These are phyloP conservation scores for Orussus abietinus DNA, from an alignment of 1,140 invertebrate genomes.

Conservation along the genomic window DNA sequence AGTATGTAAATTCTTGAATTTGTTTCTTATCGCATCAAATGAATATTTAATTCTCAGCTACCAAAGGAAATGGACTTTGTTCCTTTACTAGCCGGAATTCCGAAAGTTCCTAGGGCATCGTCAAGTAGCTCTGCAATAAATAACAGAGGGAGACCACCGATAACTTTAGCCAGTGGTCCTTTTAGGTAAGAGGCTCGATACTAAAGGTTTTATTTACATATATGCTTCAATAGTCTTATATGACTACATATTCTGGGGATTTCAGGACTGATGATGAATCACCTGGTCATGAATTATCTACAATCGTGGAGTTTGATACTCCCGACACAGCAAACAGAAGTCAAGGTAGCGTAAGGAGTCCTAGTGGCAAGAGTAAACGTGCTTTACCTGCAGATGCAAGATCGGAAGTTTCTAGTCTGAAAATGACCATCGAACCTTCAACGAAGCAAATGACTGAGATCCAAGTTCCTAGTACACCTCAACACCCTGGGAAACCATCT, in stretches of 20 bases:
- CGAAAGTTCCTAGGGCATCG: slow-evolving; percentile 26
- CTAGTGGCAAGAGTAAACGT: slow-evolving; percentile 19
- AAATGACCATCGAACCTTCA: background rate
- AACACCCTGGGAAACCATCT: slow-evolving; percentile 18
- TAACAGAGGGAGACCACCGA: slow-evolving; percentile 30
- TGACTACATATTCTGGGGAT: slow-evolving; percentile 7
- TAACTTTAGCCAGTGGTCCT: slow-evolving; percentile 30
- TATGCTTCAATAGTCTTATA: background rate
- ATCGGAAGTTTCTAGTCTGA: too few species aligned
- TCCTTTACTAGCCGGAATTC: slow-evolving; percentile 32
- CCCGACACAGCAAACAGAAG: slow-evolving; percentile 47
- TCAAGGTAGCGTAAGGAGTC: slow-evolving; percentile 25
- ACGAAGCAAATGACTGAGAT: slow-evolving; percentile 15
- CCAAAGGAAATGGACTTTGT: slow-evolving; percentile 23
- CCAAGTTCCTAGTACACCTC: slow-evolving; percentile 11
- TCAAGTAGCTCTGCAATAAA: slow-evolving; percentile 10
- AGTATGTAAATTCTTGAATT: too few species aligned
- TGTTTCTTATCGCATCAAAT: too few species aligned
- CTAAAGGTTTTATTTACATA: slow-evolving; percentile 3
- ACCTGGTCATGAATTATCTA: slow-evolving; percentile 59
- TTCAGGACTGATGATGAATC: slow-evolving; percentile 31
- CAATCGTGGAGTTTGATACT: slow-evolving; percentile 63
- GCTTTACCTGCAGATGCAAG: too few species aligned
- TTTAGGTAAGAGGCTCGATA: slow-evolving; percentile 26
- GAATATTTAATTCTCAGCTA: slow-evolving; percentile 11